Evolutionary conservation across 2,888 invertebrate genomes (phyloP).

Genomic region (Lamproptera curius): DNA sequence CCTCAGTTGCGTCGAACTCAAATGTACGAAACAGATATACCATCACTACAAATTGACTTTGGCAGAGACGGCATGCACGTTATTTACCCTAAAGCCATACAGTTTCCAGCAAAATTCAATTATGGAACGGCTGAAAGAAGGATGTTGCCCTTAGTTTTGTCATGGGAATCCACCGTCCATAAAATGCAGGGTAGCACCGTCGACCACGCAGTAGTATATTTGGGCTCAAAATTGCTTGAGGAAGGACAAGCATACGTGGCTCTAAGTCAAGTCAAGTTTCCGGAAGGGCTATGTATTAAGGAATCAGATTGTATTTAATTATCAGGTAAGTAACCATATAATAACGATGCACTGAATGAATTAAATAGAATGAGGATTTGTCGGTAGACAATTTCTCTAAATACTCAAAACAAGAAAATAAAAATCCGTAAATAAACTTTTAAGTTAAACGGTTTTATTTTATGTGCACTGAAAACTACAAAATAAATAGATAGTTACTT

Average conservation of each 20-base stretch:
- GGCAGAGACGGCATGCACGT: background rate
- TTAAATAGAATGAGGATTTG: no score
- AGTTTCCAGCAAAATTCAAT: no score
- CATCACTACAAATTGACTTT: background rate
- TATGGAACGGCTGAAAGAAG: conserved; percentile 27
- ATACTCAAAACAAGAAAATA: no score
- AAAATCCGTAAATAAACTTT: no score
- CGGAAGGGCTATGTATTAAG: background rate
- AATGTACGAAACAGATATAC: no score
- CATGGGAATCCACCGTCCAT: conserved; percentile 24
- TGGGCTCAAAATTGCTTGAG: background rate
- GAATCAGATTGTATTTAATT: background rate
- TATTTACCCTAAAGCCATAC: no score
- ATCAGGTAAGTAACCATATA: conserved; percentile 4
- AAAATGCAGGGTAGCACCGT: background rate
- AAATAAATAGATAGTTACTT: no score
- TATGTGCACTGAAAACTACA: no score
- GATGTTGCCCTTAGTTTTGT: conserved; percentile 28
- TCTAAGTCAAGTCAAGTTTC: background rate
- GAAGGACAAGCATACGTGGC: background rate
- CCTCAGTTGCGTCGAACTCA: conserved; percentile 2
- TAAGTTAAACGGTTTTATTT: no score
- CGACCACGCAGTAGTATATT: background rate
- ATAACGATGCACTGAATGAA: conserved; percentile 12
- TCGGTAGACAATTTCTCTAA: no score